Percentiles rank a stretch among this genome's conserved stretches.
These are phyloP conservation scores for Jacana jacana DNA, from an alignment of 2,113 vertebrate species.

Conservation along the genomic window DNA sequence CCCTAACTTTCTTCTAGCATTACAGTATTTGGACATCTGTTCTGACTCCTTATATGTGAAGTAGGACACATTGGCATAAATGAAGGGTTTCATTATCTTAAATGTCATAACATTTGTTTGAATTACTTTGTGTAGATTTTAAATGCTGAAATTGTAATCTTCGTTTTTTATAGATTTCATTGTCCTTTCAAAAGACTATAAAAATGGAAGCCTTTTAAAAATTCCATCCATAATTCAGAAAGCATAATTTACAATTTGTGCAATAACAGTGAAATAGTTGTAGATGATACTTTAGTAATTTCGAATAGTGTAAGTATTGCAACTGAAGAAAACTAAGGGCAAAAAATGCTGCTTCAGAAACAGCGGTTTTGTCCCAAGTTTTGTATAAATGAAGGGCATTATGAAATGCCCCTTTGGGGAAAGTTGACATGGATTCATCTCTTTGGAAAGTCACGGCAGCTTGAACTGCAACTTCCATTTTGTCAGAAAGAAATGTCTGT, in stretches of 20 bases:
- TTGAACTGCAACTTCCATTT: constrained; percentile 35
- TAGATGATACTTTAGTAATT: constrained; percentile 64
- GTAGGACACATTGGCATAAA: constrained; percentile 76
- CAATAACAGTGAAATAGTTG: constrained; percentile 65
- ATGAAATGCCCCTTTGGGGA: constrained; percentile 45
- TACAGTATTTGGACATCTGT: constrained; percentile 82
- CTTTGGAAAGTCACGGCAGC: constrained; percentile 2
- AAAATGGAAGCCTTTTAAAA: constrained; percentile 63
- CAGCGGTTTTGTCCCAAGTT: constrained; percentile 54
- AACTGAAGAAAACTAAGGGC: constrained; percentile 51
- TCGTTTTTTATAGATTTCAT: constrained; percentile 72
- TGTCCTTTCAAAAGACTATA: constrained; percentile 71
- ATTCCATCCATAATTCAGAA: constrained; percentile 69
- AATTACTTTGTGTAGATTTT: constrained; percentile 79
- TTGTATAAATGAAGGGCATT: constrained; percentile 48
- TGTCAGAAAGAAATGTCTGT: constrained; percentile 5
- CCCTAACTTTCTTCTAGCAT: constrained; percentile 80
- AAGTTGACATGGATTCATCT: constrained; percentile 30
- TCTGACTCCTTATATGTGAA: constrained; percentile 78
- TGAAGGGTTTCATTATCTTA: constrained; percentile 82
- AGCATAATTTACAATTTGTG: constrained; percentile 70
- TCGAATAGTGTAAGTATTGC: constrained; percentile 66
- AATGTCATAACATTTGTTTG: constrained; percentile 86
- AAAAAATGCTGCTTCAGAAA: constrained; percentile 65
- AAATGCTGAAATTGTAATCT: constrained; percentile 78